Percentiles rank a stretch among this genome's conserved stretches.
Conservation (phyloP, 2,797 vertebrate genomes). For the Sebastes steindachneri region DNA sequence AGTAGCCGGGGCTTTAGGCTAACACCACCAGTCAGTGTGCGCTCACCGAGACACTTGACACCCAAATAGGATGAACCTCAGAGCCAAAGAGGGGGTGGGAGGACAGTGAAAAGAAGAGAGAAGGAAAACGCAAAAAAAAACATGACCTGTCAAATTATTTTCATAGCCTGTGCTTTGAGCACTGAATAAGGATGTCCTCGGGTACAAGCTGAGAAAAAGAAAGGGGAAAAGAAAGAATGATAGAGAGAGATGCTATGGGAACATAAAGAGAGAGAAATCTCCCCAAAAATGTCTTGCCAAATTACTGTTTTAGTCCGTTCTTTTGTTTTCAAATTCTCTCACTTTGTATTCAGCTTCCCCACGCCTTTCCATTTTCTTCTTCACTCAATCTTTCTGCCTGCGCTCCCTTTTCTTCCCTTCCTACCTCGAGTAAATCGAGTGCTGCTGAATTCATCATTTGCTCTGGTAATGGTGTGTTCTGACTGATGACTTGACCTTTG, state of each 20-base stretch:
- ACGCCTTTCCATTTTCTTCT: conserved; percentile 15
- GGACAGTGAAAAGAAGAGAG: conserved; percentile 3
- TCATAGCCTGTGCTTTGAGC: conserved; percentile 25
- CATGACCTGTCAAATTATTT: conserved; percentile 42
- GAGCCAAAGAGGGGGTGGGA: conserved; percentile 23
- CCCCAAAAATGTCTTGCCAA: conserved; percentile 16
- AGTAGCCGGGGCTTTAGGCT: conserved; percentile 60
- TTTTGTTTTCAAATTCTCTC: conserved; percentile 32
- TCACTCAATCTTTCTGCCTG: conserved; percentile 21
- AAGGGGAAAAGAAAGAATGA: background rate
- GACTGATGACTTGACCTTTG: conserved; percentile 71
- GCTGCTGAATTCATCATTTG: conserved; percentile 56
- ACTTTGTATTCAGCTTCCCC: conserved; percentile 24
- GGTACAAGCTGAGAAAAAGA: background rate
- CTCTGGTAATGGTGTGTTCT: conserved; percentile 52
- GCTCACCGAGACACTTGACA: conserved; percentile 55
- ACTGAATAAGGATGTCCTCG: conserved; percentile 24
- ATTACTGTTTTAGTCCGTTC: background rate
- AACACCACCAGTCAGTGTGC: conserved; percentile 56
- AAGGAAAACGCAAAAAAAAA: conserved; percentile 15
- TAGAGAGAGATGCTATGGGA: background rate
- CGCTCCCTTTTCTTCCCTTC: background rate
- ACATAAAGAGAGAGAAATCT: conserved; percentile 12
- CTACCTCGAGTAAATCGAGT: conserved; percentile 35
- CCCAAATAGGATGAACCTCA: conserved; percentile 46